These are phyloP conservation scores for Eurystomus glaucurus DNA, from an alignment of 2,797 vertebrate species.

Conservation along the genomic window DNA sequence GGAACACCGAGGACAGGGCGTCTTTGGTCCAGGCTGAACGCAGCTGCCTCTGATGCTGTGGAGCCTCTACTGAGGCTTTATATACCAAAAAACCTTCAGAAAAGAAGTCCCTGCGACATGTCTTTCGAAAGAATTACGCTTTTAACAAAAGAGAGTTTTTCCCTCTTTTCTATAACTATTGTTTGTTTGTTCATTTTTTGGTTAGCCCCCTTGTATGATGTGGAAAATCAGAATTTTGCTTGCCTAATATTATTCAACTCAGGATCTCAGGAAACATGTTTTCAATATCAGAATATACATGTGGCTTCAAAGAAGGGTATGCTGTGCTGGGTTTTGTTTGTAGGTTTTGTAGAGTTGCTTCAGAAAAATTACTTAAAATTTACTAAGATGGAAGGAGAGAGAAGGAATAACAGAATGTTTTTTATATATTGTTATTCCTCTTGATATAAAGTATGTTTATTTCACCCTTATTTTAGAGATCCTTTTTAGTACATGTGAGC, in stretches of 20 bases:
- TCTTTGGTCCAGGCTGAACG: not conserved
- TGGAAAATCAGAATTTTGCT: not conserved
- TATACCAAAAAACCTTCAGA: not conserved
- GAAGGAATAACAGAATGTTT: not conserved
- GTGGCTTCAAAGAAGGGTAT: not conserved
- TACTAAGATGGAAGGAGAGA: not conserved
- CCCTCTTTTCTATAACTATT: not conserved
- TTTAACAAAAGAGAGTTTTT: not conserved
- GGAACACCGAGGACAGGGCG: not conserved
- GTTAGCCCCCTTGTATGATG: fast-evolving
- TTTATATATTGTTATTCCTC: not conserved
- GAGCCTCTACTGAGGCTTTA: not conserved
- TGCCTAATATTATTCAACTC: not conserved
- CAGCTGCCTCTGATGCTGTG: not conserved
- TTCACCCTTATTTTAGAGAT: not conserved
- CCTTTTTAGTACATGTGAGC: not conserved
- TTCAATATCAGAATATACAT: not conserved
- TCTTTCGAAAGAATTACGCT: not conserved
- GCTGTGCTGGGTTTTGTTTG: not conserved
- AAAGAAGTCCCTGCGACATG: not conserved
- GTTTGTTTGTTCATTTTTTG: fast-evolving
- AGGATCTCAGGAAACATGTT: not conserved
- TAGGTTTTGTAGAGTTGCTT: not conserved
- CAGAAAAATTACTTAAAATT: not conserved
- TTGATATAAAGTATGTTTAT: not conserved